These are phyloP conservation scores for Empidonax traillii DNA, from an alignment of 2,113 vertebrate genomes.

Conservation along the genomic window DNA sequence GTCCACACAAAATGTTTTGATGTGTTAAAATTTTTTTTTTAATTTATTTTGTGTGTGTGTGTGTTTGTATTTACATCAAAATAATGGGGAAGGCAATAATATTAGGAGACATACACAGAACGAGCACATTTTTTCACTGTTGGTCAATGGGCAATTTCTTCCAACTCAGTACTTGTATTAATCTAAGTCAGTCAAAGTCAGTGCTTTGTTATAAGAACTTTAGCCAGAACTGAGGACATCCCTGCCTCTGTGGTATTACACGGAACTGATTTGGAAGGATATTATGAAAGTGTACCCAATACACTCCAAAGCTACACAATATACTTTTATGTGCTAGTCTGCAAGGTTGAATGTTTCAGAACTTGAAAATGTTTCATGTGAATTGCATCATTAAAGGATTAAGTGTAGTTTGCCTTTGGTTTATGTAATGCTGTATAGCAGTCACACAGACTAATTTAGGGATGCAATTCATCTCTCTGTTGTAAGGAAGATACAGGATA, in stretches of 20 bases:
- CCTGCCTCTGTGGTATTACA: neutral
- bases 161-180: neutral
- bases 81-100: neutral
- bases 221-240: neutral
- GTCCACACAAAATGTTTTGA: accelerated
- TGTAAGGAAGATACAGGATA: neutral
- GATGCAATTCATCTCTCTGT: neutral
- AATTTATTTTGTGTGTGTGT: neutral
- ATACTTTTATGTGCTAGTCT: neutral
- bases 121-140: neutral
- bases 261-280: neutral
- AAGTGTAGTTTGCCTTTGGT: neutral
- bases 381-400: neutral
- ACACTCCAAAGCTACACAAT: neutral
- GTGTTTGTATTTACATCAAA: neutral
- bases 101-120: neutral
- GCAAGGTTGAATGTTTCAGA: neutral
- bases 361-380: neutral
- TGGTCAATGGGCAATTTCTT: neutral
- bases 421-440: neutral
- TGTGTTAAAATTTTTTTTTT: neutral
- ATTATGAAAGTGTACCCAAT: neutral
- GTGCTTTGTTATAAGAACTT: neutral
- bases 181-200: conserved; percentile 2
- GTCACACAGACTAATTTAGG: neutral